Conservation (phyloP, 2,888 invertebrate species). For the Homarus gammarus region DNA sequence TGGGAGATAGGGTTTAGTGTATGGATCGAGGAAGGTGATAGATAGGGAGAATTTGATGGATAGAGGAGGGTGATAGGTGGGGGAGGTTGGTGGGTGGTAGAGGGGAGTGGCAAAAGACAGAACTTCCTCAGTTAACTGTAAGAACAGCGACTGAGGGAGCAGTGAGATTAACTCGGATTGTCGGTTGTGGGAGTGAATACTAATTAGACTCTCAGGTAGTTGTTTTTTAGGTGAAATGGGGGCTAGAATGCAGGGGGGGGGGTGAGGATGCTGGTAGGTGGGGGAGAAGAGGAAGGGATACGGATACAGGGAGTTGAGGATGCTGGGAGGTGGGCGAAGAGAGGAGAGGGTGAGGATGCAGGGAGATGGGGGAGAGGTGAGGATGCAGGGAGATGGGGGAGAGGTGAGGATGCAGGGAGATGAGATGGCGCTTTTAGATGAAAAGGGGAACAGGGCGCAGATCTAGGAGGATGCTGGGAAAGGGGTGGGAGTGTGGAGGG, state of each 20-base stretch:
- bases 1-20: no score
- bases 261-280: neutral
- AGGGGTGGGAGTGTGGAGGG: no score
- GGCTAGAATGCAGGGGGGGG: neutral
- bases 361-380: neutral
- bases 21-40: no score
- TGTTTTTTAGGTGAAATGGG: neutral
- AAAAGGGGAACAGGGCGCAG: no score
- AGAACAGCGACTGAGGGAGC: neutral
- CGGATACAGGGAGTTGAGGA: no score
- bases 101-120: neutral
- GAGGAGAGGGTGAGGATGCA: no score
- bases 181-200: neutral
- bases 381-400: neutral
- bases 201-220: neutral
- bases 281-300: no score
- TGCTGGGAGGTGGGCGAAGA: no score
- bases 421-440: no score
- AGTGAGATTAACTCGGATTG: no score
- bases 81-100: neutral
- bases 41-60: no score
- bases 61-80: neutral
- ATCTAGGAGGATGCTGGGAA: no score
- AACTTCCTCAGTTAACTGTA: neutral
- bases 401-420: neutral